Conservation (phyloP, 1,140 invertebrate genomes). For the Thaumatotibia leucotreta region DNA sequence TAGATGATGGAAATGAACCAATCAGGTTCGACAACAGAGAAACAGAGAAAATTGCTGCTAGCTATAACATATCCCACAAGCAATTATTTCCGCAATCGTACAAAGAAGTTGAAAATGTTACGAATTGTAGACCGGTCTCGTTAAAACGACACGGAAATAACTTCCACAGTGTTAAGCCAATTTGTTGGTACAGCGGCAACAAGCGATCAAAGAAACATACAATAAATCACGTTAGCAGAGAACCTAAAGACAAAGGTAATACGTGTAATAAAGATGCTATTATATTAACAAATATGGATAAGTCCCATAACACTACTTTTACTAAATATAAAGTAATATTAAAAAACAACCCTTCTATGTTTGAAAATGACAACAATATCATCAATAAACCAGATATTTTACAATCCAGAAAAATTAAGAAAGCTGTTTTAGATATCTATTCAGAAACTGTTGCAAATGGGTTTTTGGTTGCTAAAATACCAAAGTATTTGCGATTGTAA, state of each 20-base stretch:
- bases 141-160: background rate
- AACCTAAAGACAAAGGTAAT: background rate
- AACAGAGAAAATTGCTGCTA: background rate
- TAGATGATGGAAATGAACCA: background rate
- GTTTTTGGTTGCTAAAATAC: slow-evolving; percentile 40
- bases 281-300: background rate
- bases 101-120: background rate
- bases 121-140: background rate
- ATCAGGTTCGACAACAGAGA: background rate
- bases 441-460: slow-evolving; percentile 32
- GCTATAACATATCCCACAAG: background rate
- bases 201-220: background rate
- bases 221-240: background rate
- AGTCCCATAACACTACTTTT: background rate
- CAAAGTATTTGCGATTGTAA: slow-evolving; percentile 29
- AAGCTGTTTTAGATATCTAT: slow-evolving; percentile 59
- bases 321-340: background rate
- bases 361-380: slow-evolving; percentile 1
- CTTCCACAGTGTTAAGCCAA: background rate
- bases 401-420: slow-evolving; percentile 55
- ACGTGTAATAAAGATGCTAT: background rate
- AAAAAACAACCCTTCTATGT: background rate
- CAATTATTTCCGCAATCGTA: background rate
- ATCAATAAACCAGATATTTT: slow-evolving; percentile 32
- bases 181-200: background rate